phyloP scores from a whole-genome alignment of 2,888 invertebrate species.

The Temnothorax unifasciatus region DNA sequence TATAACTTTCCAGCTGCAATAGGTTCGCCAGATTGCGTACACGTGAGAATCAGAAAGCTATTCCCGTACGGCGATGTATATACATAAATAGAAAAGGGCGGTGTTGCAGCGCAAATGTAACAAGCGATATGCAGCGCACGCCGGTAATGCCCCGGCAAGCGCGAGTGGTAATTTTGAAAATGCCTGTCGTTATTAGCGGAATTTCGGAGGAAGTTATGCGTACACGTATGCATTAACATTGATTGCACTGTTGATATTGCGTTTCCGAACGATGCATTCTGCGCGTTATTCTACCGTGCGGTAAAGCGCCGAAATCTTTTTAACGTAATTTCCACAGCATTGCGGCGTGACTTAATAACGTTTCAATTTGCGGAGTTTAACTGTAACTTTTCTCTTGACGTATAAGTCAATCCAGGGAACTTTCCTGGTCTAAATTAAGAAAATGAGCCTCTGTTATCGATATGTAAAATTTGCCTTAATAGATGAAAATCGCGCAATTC shows the following conservation, averaged over 20 bases:
- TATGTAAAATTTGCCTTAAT: neutral
- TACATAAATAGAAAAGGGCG: constrained; percentile 52
- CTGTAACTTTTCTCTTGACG: neutral
- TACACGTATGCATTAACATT: constrained; percentile 5
- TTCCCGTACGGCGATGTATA: constrained; percentile 46
- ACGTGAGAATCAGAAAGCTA: constrained; percentile 55
- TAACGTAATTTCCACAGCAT: neutral
- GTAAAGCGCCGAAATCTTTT: constrained; percentile 12
- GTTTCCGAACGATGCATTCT: neutral
- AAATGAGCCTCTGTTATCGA: neutral
- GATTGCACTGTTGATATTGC: constrained; percentile 32
- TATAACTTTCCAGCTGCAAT: constrained; percentile 57
- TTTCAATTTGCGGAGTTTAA: neutral
- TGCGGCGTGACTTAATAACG: neutral
- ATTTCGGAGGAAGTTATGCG: constrained; percentile 35
- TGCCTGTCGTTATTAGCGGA: constrained; percentile 39
- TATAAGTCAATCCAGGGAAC: neutral
- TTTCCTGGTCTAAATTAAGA: neutral
- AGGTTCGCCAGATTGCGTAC: constrained; percentile 56
- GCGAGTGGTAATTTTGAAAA: constrained; percentile 49
- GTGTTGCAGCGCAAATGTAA: constrained; percentile 31
- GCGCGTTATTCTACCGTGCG: neutral
- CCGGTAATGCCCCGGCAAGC: constrained; percentile 13
- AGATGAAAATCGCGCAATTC: neutral
- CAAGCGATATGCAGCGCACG: constrained; percentile 28